A percentile compares a stretch with the other conserved stretches of the same genome.
phyloP scores from a whole-genome alignment of 1,140 invertebrate genomes.

The Apis cerana region DNA sequence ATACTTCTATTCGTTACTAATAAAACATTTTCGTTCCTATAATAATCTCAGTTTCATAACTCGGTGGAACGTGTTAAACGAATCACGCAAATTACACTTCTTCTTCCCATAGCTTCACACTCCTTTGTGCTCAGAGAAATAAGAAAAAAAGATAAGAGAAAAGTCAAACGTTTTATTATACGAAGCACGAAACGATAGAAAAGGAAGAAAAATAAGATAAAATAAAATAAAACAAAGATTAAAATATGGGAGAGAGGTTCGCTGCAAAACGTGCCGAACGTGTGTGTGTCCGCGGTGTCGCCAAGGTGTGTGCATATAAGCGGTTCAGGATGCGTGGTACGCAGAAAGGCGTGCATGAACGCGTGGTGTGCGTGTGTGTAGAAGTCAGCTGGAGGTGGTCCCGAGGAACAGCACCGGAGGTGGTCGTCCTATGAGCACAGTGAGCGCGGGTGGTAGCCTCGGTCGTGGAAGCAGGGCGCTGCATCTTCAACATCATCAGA shows the following conservation, averaged over 20 bases:
- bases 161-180: not conserved
- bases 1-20: too few species aligned
- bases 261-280: slow-evolving; percentile 68
- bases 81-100: too few species aligned
- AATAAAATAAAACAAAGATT: not conserved
- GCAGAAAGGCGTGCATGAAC: slow-evolving; percentile 76
- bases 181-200: not conserved
- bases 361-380: slow-evolving; percentile 76
- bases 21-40: too few species aligned
- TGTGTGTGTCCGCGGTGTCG: slow-evolving; percentile 76
- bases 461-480: slow-evolving; percentile 76
- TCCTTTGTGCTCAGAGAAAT: too few species aligned
- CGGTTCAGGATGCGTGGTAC: slow-evolving; percentile 52
- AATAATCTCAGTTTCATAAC: too few species aligned
- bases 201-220: not conserved
- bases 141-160: not conserved
- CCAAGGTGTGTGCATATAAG: slow-evolving; percentile 67
- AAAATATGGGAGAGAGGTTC: slow-evolving; percentile 56
- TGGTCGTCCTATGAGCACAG: slow-evolving; percentile 76
- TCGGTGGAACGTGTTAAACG: too few species aligned
- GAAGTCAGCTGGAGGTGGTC: slow-evolving; percentile 80
- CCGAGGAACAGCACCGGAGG: slow-evolving; percentile 74
- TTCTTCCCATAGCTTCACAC: too few species aligned
- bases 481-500: slow-evolving; percentile 78
- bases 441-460: slow-evolving; percentile 76